Conservation (phyloP, 2,113 vertebrate species). For the Haemorhous mexicanus region DNA sequence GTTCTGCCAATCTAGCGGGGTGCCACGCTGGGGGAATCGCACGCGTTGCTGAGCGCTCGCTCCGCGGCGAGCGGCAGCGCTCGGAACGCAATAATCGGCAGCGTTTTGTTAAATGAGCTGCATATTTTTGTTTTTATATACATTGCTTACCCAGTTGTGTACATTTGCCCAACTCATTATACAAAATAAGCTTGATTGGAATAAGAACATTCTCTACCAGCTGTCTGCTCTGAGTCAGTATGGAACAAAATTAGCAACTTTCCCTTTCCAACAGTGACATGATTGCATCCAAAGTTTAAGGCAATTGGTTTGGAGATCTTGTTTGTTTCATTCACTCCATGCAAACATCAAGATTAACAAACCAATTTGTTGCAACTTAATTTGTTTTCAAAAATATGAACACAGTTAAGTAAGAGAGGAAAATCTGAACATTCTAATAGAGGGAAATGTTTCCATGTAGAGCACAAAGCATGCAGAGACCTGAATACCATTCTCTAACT, state of each 20-base stretch:
- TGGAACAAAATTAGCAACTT: constrained; percentile 67
- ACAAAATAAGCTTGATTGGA: constrained; percentile 68
- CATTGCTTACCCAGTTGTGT: constrained; percentile 62
- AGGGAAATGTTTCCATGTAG: neutral
- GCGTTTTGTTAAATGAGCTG: constrained; percentile 63
- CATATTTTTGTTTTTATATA: constrained; percentile 68
- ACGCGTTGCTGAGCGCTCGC: neutral
- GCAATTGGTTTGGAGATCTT: constrained; percentile 62
- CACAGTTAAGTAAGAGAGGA: constrained; percentile 26
- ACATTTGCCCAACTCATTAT: constrained; percentile 65
- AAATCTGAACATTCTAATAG: neutral
- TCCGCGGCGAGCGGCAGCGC: neutral
- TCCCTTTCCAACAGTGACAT: constrained; percentile 54
- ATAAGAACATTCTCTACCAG: constrained; percentile 66
- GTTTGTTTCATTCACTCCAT: constrained; percentile 54
- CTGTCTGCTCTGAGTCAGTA: constrained; percentile 65
- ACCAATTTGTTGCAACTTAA: constrained; percentile 56
- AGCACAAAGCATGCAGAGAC: neutral
- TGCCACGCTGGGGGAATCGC: neutral
- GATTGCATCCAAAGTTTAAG: constrained; percentile 64
- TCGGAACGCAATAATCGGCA: neutral
- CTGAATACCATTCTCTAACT: neutral
- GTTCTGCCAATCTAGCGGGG: neutral
- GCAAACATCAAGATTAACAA: constrained; percentile 62
- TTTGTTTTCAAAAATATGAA: constrained; percentile 65